Conservation (phyloP, 1,140 invertebrate species). For the Orius laevigatus region DNA sequence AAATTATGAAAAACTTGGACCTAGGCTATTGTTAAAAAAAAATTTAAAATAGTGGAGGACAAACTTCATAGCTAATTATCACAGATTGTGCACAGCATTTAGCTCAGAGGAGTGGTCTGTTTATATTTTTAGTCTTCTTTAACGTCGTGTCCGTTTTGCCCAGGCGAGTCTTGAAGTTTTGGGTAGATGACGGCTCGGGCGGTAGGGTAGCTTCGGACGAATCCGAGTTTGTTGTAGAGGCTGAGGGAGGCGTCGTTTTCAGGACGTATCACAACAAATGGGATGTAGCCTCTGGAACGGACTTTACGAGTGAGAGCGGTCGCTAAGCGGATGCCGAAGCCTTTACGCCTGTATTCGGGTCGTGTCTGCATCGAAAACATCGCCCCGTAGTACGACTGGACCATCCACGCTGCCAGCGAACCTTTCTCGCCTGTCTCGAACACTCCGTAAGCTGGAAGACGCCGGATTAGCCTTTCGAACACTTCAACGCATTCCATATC, state of each 20-base stretch:
- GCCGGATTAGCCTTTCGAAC: slow-evolving; percentile 57
- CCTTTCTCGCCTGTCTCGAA: too few relatives aligned
- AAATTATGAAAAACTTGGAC: too few relatives aligned
- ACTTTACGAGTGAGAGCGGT: slow-evolving; percentile 48
- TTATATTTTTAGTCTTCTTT: too few relatives aligned
- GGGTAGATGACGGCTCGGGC: slow-evolving; percentile 57
- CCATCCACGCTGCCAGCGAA: slow-evolving; percentile 22
- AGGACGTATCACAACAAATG: slow-evolving; percentile 70
- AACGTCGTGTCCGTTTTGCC: too few relatives aligned
- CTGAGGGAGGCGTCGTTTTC: slow-evolving; percentile 67
- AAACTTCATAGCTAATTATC: too few relatives aligned
- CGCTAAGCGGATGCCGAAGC: slow-evolving; percentile 49
- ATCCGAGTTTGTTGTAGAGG: slow-evolving; percentile 62
- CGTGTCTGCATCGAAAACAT: slow-evolving; percentile 80
- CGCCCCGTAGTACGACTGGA: slow-evolving; percentile 70
- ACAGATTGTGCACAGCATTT: too few relatives aligned
- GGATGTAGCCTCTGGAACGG: slow-evolving; percentile 53
- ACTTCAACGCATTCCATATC: slow-evolving; percentile 67
- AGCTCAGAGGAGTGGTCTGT: too few relatives aligned
- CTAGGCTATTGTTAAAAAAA: too few relatives aligned
- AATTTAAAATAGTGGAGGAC: too few relatives aligned
- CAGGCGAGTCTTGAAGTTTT: neutral
- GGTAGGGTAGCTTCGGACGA: slow-evolving; percentile 56
- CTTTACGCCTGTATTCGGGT: slow-evolving; percentile 62
- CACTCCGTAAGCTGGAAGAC: slow-evolving; percentile 58